phyloP scores from a whole-genome alignment of 2,888 invertebrate genomes.

The Notodonta ziczac region DNA sequence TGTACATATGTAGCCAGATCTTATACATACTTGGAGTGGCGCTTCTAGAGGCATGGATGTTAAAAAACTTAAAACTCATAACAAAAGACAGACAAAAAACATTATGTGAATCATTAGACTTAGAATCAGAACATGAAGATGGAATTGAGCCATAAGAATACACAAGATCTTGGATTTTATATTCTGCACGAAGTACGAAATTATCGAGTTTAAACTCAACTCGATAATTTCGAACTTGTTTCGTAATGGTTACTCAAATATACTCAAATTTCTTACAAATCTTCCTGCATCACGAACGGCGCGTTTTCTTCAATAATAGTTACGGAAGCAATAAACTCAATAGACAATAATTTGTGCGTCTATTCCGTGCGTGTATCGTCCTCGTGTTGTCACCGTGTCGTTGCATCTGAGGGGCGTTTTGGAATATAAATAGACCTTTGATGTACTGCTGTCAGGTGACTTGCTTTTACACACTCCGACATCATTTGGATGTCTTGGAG shows the following conservation, averaged over 20 bases:
- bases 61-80: too few species aligned
- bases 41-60: too few species aligned
- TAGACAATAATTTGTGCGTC: conserved; percentile 1
- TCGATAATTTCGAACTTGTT: too few species aligned
- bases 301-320: neutral
- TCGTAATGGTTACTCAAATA: neutral
- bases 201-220: too few species aligned
- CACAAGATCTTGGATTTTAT: too few species aligned
- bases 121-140: too few species aligned
- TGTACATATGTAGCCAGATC: neutral
- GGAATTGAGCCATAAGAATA: too few species aligned
- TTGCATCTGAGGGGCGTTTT: neutral
- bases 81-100: too few species aligned
- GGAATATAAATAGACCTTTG: conserved; percentile 16
- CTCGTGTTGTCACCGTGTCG: neutral
- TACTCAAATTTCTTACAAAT: neutral
- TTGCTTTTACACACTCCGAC: conserved; percentile 2
- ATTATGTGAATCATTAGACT: too few species aligned
- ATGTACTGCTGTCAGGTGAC: conserved; percentile 28
- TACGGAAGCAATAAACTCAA: conserved; percentile 3
- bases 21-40: neutral
- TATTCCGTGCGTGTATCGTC: neutral
- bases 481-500: neutral
- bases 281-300: neutral
- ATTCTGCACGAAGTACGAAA: too few species aligned